Percentiles rank a stretch among this genome's conserved stretches.
Evolutionary conservation across 1,140 invertebrate genomes (phyloP).

Genomic region (Microplitis mediator): DNA sequence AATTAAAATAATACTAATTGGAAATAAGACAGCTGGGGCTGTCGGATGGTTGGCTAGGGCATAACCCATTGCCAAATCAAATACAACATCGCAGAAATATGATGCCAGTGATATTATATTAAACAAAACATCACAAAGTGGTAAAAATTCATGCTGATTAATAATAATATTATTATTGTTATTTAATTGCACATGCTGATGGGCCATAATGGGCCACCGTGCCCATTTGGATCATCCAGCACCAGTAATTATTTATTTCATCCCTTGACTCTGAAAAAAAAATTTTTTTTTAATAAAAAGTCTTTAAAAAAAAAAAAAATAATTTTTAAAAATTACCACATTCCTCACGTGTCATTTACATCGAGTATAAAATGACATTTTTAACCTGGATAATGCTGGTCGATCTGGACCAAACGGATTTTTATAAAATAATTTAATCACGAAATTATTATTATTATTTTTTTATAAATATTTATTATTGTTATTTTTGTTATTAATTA

Average conservation of each 20-base stretch:
- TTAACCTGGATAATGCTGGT: constrained; percentile 48
- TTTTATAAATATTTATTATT: no score
- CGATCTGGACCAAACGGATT: constrained; percentile 37
- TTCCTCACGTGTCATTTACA: constrained; percentile 54
- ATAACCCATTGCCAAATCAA: constrained; percentile 84
- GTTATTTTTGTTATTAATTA: no score
- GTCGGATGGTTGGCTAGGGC: constrained; percentile 71
- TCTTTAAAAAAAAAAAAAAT: not conserved
- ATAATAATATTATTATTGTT: no score
- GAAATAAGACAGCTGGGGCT: constrained; percentile 67
- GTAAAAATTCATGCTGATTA: constrained; percentile 73
- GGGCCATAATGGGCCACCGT: constrained; percentile 61
- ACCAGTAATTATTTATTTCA: no score
- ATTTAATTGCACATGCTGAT: constrained; percentile 46
- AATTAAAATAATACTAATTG: constrained; percentile 72
- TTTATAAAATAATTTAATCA: no score
- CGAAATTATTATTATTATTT: no score
- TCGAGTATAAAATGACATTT: constrained; percentile 49
- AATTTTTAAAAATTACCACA: constrained; percentile 43
- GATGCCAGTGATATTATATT: constrained; percentile 89
- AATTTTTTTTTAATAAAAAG: not conserved
- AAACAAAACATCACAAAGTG: constrained; percentile 87
- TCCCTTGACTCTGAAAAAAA: not conserved
- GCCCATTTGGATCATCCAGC: constrained; percentile 55
- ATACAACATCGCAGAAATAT: constrained; percentile 90